Percentiles rank a stretch among this genome's conserved stretches.
These are phyloP conservation scores for Caerostris extrusa DNA, from an alignment of 1,140 invertebrate genomes.

Conservation along the genomic window DNA sequence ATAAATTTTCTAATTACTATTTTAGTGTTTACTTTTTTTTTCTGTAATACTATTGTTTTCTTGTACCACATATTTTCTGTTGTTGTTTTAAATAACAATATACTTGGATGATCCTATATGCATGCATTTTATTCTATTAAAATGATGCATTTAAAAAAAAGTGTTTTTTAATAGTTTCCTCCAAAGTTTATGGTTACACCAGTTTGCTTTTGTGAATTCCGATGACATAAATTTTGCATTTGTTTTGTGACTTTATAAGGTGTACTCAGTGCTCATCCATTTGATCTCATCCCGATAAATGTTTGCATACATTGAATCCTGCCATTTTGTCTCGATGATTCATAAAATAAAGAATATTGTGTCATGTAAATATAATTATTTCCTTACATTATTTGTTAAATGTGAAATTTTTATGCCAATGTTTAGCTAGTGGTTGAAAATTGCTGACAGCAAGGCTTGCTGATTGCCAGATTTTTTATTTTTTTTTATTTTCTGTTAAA, in stretches of 20 bases:
- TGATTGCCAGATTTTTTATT: background rate
- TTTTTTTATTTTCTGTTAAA: conserved; percentile 1
- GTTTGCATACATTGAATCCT: conserved; percentile 75
- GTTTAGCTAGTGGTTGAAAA: conserved; percentile 39
- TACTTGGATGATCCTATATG: too few species aligned
- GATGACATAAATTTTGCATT: background rate
- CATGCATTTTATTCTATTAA: too few species aligned
- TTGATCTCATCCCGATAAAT: conserved; percentile 67
- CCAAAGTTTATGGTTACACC: conserved; percentile 63
- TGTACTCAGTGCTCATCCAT: conserved; percentile 64
- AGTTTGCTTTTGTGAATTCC: conserved; percentile 40
- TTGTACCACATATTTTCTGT: too few species aligned
- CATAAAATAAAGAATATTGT: conserved; percentile 19
- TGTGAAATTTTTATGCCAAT: conserved; percentile 71
- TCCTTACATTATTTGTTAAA: conserved; percentile 66
- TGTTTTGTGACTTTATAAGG: conserved; percentile 52
- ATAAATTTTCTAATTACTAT: too few species aligned
- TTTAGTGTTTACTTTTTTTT: too few species aligned
- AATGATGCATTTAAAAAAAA: background rate
- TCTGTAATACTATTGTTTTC: too few species aligned
- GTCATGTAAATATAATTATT: conserved; percentile 55
- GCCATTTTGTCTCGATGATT: conserved; percentile 68
- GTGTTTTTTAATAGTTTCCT: background rate
- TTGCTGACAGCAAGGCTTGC: background rate
- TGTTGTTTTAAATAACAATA: too few species aligned